Conservation (phyloP, 2,888 invertebrate genomes). For the Antitype chi region DNA sequence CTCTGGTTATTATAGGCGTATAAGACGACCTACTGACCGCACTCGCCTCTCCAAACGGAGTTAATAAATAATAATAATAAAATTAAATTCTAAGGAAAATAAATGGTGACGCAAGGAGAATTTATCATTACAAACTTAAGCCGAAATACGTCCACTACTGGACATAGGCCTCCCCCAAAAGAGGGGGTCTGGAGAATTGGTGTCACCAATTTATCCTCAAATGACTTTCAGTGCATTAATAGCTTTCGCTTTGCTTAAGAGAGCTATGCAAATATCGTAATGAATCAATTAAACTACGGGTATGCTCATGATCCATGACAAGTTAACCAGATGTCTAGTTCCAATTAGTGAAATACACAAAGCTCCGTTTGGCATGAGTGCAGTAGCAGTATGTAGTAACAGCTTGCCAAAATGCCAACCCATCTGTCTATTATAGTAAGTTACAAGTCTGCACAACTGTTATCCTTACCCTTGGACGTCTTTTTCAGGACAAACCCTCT, state of each 20-base stretch:
- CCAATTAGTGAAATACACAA: constrained; percentile 50
- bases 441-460: constrained; percentile 44
- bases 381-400: constrained; percentile 29
- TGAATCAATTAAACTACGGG: background rate
- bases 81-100: constrained; percentile 12
- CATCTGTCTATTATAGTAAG: constrained; percentile 39
- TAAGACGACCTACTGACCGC: no score
- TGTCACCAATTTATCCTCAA: constrained; percentile 12
- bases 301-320: constrained; percentile 22
- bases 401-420: constrained; percentile 53
- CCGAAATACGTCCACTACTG: no score
- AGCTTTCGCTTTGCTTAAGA: background rate
- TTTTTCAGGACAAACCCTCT: constrained; percentile 6
- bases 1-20: background rate
- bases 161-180: no score
- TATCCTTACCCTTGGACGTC: constrained; percentile 38
- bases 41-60: background rate
- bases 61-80: no score
- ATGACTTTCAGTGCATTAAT: constrained; percentile 11
- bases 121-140: no score
- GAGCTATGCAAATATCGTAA: background rate
- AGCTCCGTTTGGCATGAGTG: constrained; percentile 46
- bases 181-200: no score
- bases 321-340: constrained; percentile 45
- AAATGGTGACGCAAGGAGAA: constrained; percentile 23